Evolutionary conservation across 35 echinoderm and acorn worm genomes (phyloP).

Genomic region (Holothuria glaberrima): DNA sequence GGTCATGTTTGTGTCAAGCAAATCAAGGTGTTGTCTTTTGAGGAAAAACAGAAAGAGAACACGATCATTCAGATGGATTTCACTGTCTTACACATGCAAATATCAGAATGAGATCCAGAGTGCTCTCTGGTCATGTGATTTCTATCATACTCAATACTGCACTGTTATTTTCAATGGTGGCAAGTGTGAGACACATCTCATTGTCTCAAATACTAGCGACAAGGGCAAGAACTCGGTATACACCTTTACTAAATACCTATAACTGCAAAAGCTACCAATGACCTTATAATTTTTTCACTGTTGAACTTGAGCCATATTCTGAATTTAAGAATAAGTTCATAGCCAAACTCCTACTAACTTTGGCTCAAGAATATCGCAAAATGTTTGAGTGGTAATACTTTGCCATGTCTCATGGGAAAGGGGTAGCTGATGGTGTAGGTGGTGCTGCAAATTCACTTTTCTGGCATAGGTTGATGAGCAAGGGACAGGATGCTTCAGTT

Average conservation of each 20-base stretch:
- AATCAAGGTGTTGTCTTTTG: too few relatives aligned
- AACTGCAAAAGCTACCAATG: background rate
- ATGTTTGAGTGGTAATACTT: slow-evolving; percentile 20
- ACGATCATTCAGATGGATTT: too few relatives aligned
- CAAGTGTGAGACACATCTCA: too few relatives aligned
- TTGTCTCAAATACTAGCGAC: slow-evolving; percentile 30
- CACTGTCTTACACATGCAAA: too few relatives aligned
- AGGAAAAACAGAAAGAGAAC: too few relatives aligned
- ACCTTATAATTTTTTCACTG: background rate
- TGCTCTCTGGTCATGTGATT: too few relatives aligned
- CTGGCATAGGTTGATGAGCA: background rate
- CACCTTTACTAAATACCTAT: slow-evolving; percentile 36
- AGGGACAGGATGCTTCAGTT: too few relatives aligned
- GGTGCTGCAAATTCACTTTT: slow-evolving; percentile 29
- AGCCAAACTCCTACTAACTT: background rate
- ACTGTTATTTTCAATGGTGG: too few relatives aligned
- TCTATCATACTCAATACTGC: too few relatives aligned
- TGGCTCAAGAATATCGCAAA: slow-evolving; percentile 15
- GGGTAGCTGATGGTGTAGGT: background rate
- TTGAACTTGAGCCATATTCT: slow-evolving; percentile 23
- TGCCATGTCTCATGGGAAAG: slow-evolving; percentile 5
- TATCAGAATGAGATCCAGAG: too few relatives aligned
- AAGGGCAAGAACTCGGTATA: slow-evolving; percentile 47
- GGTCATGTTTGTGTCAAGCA: too few relatives aligned
- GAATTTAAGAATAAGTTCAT: slow-evolving; percentile 63